Evolutionary conservation across 2,888 invertebrate genomes (phyloP).

Genomic region (Oligia strigilis): DNA sequence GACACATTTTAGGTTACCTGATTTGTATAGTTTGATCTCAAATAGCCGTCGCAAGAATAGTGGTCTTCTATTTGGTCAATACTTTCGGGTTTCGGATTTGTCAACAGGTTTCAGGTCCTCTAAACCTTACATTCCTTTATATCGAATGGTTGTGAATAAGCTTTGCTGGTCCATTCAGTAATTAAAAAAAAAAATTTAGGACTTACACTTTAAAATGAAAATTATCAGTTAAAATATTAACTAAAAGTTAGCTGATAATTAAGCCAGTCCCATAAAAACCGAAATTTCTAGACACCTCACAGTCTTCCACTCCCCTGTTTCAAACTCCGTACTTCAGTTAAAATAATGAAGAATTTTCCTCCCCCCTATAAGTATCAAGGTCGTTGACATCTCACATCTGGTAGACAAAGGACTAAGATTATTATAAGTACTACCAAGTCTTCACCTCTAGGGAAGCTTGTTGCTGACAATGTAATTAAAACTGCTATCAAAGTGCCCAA

Average conservation of each 20-base stretch:
- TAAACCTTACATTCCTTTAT: too few relatives aligned
- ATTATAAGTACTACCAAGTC: slow-evolving; percentile 7
- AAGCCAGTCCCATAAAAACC: not conserved
- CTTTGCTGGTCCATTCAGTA: too few relatives aligned
- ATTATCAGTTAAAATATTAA: not conserved
- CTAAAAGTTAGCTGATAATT: not conserved
- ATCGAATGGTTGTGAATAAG: too few relatives aligned
- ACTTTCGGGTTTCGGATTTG: too few relatives aligned
- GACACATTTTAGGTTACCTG: not conserved
- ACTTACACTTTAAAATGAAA: too few relatives aligned
- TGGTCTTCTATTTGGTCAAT: not conserved
- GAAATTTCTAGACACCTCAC: not conserved
- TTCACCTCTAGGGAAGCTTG: slow-evolving; percentile 28
- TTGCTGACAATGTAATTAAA: slow-evolving; percentile 48
- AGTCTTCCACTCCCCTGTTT: not conserved
- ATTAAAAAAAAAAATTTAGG: not conserved
- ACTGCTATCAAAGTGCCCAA: slow-evolving; percentile 18
- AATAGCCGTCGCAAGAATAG: not conserved
- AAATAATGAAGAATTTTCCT: slow-evolving; percentile 44
- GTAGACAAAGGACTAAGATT: slow-evolving; percentile 36
- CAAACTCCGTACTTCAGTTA: slow-evolving; percentile 21
- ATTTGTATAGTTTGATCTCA: not conserved
- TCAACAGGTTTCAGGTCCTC: too few relatives aligned
- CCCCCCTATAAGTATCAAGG: slow-evolving; percentile 11
- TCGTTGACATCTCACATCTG: slow-evolving; percentile 41